Evolutionary conservation across 2,113 vertebrate species (phyloP), one percentile per base, ranked within the genome.

Genomic region (Thamnaconus septentrionalis): DNA sequence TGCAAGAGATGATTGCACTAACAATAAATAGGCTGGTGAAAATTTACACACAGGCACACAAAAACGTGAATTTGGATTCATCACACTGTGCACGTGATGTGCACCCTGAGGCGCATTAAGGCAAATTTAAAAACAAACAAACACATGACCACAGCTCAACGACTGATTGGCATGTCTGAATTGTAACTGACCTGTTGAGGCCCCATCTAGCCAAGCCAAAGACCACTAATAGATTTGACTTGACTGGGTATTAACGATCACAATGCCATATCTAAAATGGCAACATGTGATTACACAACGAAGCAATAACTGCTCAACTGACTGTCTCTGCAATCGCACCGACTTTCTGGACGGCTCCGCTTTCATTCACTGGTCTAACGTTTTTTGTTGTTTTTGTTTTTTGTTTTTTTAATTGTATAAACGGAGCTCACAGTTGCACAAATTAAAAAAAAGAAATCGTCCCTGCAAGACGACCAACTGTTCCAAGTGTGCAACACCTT

Each of bases 1-100:
- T 61, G 55, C 70, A 78, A 69, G 54, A 63, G 57, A 47, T 59
- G 67, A 52, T 53, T 70, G 53, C 56, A 62, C 56, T 62, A 56
- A 52, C 66, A 78, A 71, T 71, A 66, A 69, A 72, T 59, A 59
- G 18, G 53, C 12, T 41, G n/a, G n/a, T 48, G 11, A 54, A 8
- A 53, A 12, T n/a, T 54, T 57, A 54, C 44, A 59, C 50, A 43
- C 54, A 69, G 31, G 43, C 39, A 74, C 48, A 5, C 2, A 12
- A n/a, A 66, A 65, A 59, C 3, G 18, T 12, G 5, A 52, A 52
- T 31, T 31, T 31, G 18, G 2, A 31, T 31, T 31, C 18, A 31
- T 31, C 18, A 31, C 18, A 31, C 18, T 2, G 18, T 31, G 18
- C 18, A 31, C 18, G 18, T 31, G 18, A 31, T 31, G 18, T 31